These are phyloP conservation scores for Patella caerulea DNA, from an alignment of 2,888 invertebrate species.

Conservation along the genomic window DNA sequence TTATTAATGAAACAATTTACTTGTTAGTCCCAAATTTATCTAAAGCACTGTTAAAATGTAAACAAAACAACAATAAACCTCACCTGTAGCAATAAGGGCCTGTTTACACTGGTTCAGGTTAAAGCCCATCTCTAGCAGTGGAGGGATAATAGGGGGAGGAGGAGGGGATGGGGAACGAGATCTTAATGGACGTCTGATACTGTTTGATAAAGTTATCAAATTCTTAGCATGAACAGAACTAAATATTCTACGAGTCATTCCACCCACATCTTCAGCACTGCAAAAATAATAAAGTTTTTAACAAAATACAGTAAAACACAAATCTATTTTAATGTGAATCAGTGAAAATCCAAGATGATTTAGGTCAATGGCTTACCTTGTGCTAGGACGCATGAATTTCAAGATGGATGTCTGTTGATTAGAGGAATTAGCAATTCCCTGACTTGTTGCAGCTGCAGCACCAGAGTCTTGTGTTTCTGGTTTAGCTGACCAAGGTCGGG, in stretches of 20 bases:
- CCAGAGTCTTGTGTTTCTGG: neutral
- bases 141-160: slow-evolving; percentile 74
- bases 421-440: neutral
- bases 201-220: slow-evolving; percentile 29
- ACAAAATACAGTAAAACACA: neutral
- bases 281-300: neutral
- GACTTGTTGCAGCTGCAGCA: neutral
- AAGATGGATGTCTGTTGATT: slow-evolving; percentile 59
- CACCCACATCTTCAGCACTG: slow-evolving; percentile 45
- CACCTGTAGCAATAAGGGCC: slow-evolving; percentile 76
- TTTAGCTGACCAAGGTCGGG: neutral
- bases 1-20: too few relatives aligned
- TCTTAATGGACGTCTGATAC: slow-evolving; percentile 37
- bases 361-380: slow-evolving; percentile 21
- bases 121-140: slow-evolving; percentile 79
- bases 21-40: too few relatives aligned
- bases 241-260: slow-evolving; percentile 41
- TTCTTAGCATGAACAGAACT: slow-evolving; percentile 34
- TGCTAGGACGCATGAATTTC: slow-evolving; percentile 58
- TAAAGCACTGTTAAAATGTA: too few relatives aligned
- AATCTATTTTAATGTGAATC: neutral
- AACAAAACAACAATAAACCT: slow-evolving; percentile 17
- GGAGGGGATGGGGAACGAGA: slow-evolving; percentile 67
- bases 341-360: neutral
- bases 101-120: slow-evolving; percentile 75